Conservation (phyloP, 2,888 invertebrate species). For the Cheilosia vulpina region DNA sequence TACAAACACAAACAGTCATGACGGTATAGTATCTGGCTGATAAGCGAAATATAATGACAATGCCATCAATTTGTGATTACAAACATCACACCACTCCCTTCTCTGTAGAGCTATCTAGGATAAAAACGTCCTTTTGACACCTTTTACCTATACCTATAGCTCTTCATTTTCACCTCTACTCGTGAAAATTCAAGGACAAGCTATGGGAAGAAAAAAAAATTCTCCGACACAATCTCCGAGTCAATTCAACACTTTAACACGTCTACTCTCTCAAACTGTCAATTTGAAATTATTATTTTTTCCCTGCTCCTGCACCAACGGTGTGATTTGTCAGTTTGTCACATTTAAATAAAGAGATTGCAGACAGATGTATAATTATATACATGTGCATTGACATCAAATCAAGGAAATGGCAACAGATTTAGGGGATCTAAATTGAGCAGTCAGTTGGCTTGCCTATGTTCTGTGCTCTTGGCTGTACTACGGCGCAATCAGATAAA, state of each 20-base stretch:
- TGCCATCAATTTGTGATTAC: constrained; percentile 29
- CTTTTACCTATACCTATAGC: constrained; percentile 30
- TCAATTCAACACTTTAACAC: constrained; percentile 51
- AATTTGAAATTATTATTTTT: constrained; percentile 34
- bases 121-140: constrained; percentile 26
- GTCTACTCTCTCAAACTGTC: constrained; percentile 26
- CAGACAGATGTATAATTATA: constrained; percentile 3
- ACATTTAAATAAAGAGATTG: constrained; percentile 11
- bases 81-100: constrained; percentile 4
- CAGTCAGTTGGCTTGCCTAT: not conserved
- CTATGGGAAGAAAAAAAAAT: not conserved
- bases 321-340: constrained; percentile 46
- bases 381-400: constrained; percentile 14
- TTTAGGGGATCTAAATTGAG: constrained; percentile 56
- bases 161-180: constrained; percentile 13
- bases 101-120: not conserved
- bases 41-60: constrained; percentile 41
- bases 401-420: constrained; percentile 44
- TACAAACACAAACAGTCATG: constrained; percentile 1
- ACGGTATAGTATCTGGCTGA: constrained; percentile 10
- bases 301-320: not conserved
- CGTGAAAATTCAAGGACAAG: constrained; percentile 14
- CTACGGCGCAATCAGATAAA: constrained; percentile 21
- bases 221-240: constrained; percentile 20
- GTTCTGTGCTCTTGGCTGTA: not conserved